Percentiles rank a stretch among this genome's conserved stretches.
These are phyloP conservation scores for Taenioides sp. DNA, from an alignment of 2,797 vertebrate species.

Conservation along the genomic window DNA sequence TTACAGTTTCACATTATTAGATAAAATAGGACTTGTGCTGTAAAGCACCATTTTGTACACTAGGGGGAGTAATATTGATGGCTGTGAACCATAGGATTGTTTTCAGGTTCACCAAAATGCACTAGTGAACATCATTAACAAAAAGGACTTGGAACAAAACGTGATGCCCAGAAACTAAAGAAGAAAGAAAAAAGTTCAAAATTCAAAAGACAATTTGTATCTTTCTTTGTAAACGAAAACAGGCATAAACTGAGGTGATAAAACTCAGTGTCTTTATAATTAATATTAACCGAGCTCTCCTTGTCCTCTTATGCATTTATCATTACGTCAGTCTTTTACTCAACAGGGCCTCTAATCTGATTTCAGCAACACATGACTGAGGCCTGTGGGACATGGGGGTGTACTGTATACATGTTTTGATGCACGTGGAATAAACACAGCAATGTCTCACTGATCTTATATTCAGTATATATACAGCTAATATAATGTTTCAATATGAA, in stretches of 20 bases:
- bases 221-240: not conserved
- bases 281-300: constrained; percentile 19
- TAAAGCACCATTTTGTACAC: constrained; percentile 35
- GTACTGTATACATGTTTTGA: constrained; percentile 5
- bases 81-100: not conserved
- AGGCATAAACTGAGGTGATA: not conserved
- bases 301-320: constrained; percentile 22
- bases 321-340: constrained; percentile 35
- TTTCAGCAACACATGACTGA: constrained; percentile 12
- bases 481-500: too few relatives aligned
- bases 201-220: not conserved
- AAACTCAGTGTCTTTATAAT: not conserved
- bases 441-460: not conserved
- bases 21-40: constrained; percentile 15
- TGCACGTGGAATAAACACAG: not conserved
- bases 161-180: not conserved
- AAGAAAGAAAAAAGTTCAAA: not conserved
- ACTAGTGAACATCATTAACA: not conserved
- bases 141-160: not conserved
- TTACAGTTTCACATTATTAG: not conserved
- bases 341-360: constrained; percentile 13
- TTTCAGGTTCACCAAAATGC: constrained; percentile 4
- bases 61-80: constrained; percentile 60
- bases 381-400: not conserved
- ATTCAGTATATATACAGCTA: too few relatives aligned